A percentile compares a stretch with the other conserved stretches of the same genome.
Evolutionary conservation across 2,888 invertebrate species (phyloP).

Genomic region (Pardosa pseudoannulata): DNA sequence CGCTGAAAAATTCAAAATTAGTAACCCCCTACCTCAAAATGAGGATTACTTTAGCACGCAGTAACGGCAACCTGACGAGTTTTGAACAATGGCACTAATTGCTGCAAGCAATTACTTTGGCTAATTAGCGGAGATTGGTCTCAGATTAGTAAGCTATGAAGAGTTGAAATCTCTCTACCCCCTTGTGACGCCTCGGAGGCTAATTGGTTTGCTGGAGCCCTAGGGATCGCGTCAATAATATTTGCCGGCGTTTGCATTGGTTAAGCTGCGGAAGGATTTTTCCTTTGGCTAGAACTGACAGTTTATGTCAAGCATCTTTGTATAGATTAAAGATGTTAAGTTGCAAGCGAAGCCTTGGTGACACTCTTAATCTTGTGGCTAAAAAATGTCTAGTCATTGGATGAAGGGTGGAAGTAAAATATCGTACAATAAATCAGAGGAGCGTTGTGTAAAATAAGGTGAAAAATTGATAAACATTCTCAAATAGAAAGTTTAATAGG

Average conservation of each 20-base stretch:
- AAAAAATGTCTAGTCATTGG: constrained; percentile 1
- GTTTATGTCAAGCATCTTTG: constrained; percentile 22
- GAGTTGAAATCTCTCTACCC: constrained; percentile 45
- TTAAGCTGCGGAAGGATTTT: constrained; percentile 34
- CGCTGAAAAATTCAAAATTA: neutral
- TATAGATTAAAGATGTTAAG: constrained; percentile 4
- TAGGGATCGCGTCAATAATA: constrained; percentile 52
- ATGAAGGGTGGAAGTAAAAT: too few relatives aligned
- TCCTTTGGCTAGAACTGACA: constrained; percentile 7
- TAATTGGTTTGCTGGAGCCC: constrained; percentile 50
- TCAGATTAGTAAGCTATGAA: constrained; percentile 61
- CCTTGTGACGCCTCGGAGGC: constrained; percentile 46
- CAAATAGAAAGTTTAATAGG: neutral
- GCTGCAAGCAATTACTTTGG: constrained; percentile 63
- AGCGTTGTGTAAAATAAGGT: neutral
- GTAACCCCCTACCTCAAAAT: constrained; percentile 10
- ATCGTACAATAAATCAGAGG: neutral
- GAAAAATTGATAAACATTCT: neutral
- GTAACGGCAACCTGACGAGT: constrained; percentile 41
- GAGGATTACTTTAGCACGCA: constrained; percentile 49
- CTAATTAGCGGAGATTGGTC: constrained; percentile 63
- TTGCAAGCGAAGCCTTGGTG: neutral
- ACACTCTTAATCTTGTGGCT: neutral
- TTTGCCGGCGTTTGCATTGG: constrained; percentile 53
- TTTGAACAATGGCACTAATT: constrained; percentile 61